A percentile compares a stretch with the other conserved stretches of the same genome.
Conservation (phyloP, 2,888 invertebrate species). For the Xestoiulus laeticollis region DNA sequence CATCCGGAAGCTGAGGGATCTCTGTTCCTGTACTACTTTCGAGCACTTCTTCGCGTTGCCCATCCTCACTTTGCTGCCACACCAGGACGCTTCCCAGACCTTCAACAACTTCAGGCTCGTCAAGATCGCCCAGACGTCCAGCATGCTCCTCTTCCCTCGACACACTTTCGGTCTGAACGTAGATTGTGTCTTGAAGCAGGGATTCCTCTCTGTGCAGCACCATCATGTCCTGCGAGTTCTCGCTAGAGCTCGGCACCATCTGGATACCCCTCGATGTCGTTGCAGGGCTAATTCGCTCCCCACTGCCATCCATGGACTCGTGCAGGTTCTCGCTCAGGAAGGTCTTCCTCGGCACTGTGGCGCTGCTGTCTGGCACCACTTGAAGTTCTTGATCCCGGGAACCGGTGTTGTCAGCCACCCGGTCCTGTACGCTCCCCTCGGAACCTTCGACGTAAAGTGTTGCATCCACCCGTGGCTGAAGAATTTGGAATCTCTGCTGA, state of each 20-base stretch:
- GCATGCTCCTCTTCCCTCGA: not conserved
- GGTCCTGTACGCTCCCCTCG: not conserved
- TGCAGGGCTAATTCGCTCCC: not conserved
- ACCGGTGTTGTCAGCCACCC: not conserved
- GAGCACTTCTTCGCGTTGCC: not conserved
- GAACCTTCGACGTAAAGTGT: not conserved
- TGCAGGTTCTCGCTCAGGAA: slow-evolving; percentile 46
- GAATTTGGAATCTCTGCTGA: not conserved
- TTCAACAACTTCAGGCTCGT: not conserved
- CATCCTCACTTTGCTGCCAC: not conserved
- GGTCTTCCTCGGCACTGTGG: not conserved
- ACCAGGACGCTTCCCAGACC: not conserved
- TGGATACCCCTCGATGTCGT: not conserved
- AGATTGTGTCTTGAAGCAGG: not conserved
- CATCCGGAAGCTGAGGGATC: not conserved
- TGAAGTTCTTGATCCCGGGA: slow-evolving; percentile 30
- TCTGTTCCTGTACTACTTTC: not conserved
- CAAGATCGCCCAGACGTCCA: not conserved
- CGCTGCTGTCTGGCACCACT: slow-evolving; percentile 42
- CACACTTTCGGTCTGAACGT: not conserved
- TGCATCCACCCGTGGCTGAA: not conserved
- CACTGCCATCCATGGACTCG: slow-evolving; percentile 16
- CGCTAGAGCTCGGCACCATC: slow-evolving; percentile 42
- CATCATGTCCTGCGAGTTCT: not conserved
- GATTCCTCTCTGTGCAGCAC: not conserved